Base-by-base conservation (phyloP, 2,113 vertebrate genomes). In the Felis chaus region DNA sequence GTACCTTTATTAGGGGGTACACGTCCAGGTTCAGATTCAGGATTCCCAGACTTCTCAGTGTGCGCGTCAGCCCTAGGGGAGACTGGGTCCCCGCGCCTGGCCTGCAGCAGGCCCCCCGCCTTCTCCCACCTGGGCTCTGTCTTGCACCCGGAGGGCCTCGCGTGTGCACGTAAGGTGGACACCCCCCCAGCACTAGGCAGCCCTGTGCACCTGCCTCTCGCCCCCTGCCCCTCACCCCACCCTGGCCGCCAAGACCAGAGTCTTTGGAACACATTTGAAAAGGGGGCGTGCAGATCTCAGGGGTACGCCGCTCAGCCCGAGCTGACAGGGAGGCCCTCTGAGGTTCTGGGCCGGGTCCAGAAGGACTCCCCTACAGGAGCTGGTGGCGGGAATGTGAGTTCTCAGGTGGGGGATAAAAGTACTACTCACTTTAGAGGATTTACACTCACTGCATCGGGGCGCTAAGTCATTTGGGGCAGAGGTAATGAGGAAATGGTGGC, bases 11-110 rank as follows among this genome's bases (percentile, higher is more conserved):
- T 27, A 15, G 33, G 41, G 45, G 27, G 1, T 5, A 7, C 8
- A 18, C 16, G 45, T 76, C 45, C 55, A 41, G 25, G n/a, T 12
- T n/a, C 11, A 31, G 5, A 16, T 50, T 4, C 1, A 50, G 33
- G 65, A 19, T 31, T 36, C 27, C 36, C 45, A 18, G 31, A 8
- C 27, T 11, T 16, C 21, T 55, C 48, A 4, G 48, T 1, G 7
- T 6, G 53, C 45, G 1, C 0, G 6, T 25, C 27, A 7, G 36
- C 61, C 33, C 39, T 48, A 1, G 1, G 0, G 41, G 39, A 0
- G 27, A 29, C 3, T 7, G 39, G 39, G 13, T 45, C 39, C 4
- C 25, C 0, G 5, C 1, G 25, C 33, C 57, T 12, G 11, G 16
- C 66, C 50, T 9, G 41, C 69, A 36, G 69, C 61, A 31, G 9